Evolutionary conservation across 2,888 invertebrate species (phyloP).

Genomic region (Desoria tigrina): DNA sequence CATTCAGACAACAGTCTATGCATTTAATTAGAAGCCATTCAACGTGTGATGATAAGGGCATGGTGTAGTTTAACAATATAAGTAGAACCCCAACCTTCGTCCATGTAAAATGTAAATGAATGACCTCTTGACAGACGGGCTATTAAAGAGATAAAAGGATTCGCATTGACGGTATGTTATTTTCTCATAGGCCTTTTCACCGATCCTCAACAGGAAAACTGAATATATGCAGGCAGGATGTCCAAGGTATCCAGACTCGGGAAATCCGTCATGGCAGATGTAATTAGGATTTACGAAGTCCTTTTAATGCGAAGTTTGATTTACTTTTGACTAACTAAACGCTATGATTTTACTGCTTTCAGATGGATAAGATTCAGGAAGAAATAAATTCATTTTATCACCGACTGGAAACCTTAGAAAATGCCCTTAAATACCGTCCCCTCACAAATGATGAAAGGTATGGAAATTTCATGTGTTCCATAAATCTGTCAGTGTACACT

Average conservation of each 20-base stretch:
- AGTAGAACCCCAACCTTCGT: too few species aligned
- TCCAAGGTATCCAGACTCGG: neutral
- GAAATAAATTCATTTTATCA: constrained; percentile 36
- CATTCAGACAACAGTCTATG: too few species aligned
- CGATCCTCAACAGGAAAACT: too few species aligned
- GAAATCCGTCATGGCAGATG: constrained; percentile 28
- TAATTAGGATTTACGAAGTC: constrained; percentile 6
- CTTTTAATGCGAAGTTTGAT: neutral
- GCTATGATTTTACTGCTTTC: neutral
- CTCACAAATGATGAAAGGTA: constrained; percentile 43
- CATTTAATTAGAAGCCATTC: too few species aligned
- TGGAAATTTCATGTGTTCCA: neutral
- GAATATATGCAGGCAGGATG: too few species aligned
- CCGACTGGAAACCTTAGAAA: constrained; percentile 39
- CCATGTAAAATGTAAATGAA: too few species aligned
- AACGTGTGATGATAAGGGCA: too few species aligned
- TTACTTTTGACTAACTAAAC: neutral
- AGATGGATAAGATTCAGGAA: constrained; percentile 41
- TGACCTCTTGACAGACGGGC: too few species aligned
- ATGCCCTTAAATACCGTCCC: constrained; percentile 34
- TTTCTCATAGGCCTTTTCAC: neutral
- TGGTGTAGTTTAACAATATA: too few species aligned
- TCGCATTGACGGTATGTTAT: too few species aligned
- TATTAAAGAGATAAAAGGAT: too few species aligned
- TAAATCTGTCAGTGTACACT: constrained; percentile 6